Conservation (phyloP, 2,888 invertebrate genomes). For the Nomada flava region DNA sequence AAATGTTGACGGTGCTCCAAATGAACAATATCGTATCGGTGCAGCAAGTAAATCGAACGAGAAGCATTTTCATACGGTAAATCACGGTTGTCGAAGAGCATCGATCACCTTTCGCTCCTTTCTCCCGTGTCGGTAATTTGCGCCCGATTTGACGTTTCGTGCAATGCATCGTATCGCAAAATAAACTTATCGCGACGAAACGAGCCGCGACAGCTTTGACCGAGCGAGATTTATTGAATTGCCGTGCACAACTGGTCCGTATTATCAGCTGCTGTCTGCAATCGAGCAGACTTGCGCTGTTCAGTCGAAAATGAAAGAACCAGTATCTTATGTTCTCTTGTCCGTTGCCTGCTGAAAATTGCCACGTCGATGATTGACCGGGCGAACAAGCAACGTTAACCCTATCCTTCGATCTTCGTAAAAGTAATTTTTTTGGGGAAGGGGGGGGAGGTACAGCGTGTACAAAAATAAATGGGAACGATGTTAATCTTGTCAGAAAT, state of each 20-base stretch:
- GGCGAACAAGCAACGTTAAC: background rate
- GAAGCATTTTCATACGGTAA: background rate
- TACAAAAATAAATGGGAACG: conserved; percentile 66
- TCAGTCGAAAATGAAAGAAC: background rate
- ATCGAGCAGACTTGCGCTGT: background rate
- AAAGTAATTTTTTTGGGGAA: conserved; percentile 43
- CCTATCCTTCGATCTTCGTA: conserved; percentile 34
- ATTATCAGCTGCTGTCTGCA: conserved; percentile 25
- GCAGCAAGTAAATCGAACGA: too few species aligned
- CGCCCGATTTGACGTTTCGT: background rate
- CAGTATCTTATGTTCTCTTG: background rate
- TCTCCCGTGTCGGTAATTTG: background rate
- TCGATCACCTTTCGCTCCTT: background rate
- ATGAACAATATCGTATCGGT: too few species aligned
- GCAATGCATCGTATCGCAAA: conserved; percentile 6
- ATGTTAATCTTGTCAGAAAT: conserved; percentile 48
- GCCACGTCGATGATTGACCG: conserved; percentile 6
- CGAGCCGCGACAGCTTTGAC: conserved; percentile 7
- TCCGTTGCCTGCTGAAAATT: conserved; percentile 26
- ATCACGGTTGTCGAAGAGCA: background rate
- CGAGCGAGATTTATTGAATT: conserved; percentile 23
- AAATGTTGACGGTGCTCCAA: too few species aligned
- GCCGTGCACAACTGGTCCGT: conserved; percentile 2
- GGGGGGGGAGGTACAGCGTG: conserved; percentile 21
- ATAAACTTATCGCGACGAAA: conserved; percentile 22